Base-by-base conservation (phyloP, 2,113 vertebrate genomes). In the Chloebia gouldiae region DNA sequence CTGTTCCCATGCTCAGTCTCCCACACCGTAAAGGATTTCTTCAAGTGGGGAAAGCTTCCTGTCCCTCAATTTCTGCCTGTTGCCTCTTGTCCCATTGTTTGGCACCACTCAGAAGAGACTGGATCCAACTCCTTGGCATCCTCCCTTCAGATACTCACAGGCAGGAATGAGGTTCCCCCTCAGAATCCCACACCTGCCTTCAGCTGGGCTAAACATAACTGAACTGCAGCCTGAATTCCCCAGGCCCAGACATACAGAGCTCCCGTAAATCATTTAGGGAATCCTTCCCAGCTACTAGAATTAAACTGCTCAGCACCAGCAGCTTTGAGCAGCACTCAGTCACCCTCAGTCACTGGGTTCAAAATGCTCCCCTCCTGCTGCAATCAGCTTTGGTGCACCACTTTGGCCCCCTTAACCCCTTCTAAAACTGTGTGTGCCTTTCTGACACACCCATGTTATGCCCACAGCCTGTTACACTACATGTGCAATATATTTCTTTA, bases 381-480 rank as follows among this genome's bases (percentile, higher is more conserved):
- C 86, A 44, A 13, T 23, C 50, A 72, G 31, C 54, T 61, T 63
- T 81, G 72, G 37, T 39, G 17, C 37, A 47, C 63, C 86, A 47
- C 57, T 37, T 40, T 27, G 59, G 2, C 30, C 24, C 20, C 24
- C 51, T 75, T 22, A 65, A 61, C 10, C 64, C 49, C 22, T 45
- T 31, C 85, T 24, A 40, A 78, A 91, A 51, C 3, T 40, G 24
- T 30, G 16, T 15, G 10, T 56, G 33, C 31, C 60, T 78, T 93
- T 49, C 87, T 65, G 44, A 51, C 85, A 82, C n/a, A 63, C 10
- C 20, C 17, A 10, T 8, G 25, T 70, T 64, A 28, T 9, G 20
- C 28, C 63, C 68, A 11, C 0, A 4, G 51, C 23, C 16, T 44
- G 0, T 8, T 44, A 20, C 10, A 39, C 35, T 47, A 28, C 69